These are phyloP conservation scores for Morone chrysops DNA, from an alignment of 2,113 vertebrate genomes.

Conservation along the genomic window DNA sequence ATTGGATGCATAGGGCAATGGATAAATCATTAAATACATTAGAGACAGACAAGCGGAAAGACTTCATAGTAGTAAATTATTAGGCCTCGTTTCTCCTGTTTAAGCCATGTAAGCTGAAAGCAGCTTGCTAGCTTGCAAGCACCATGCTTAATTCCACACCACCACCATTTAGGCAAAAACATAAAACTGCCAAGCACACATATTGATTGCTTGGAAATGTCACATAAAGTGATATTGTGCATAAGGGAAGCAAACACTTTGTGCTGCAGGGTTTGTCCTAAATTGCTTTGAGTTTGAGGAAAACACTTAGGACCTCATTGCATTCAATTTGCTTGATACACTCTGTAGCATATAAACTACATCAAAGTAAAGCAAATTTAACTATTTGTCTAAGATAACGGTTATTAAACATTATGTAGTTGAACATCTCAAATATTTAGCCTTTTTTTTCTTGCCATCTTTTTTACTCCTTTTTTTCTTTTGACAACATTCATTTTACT, in stretches of 20 bases:
- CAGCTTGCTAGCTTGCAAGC: background rate
- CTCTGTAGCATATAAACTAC: conserved; percentile 10
- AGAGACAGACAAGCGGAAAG: background rate
- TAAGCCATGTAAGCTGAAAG: conserved; percentile 9
- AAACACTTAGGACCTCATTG: conserved; percentile 39
- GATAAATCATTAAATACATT: background rate
- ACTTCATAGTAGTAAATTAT: background rate
- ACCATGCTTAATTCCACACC: conserved; percentile 15
- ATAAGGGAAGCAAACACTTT: conserved; percentile 25
- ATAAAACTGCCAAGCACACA: conserved; percentile 20
- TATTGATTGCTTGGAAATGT: conserved; percentile 44
- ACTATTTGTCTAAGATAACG: conserved; percentile 11
- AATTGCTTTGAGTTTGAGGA: conserved; percentile 37
- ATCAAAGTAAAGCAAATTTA: conserved; percentile 31
- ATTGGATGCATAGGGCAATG: background rate
- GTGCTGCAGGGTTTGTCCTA: conserved; percentile 20
- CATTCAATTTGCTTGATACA: conserved; percentile 27
- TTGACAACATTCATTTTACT: background rate
- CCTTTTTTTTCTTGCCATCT: background rate
- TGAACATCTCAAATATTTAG: background rate
- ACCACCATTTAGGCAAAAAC: conserved; percentile 14
- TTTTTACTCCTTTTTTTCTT: background rate
- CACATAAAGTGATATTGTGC: conserved; percentile 41
- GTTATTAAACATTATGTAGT: conserved; percentile 1
- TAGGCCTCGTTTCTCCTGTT: conserved; percentile 1